These are phyloP conservation scores for Lepidocyrtoides sp. DNA, from an alignment of 2,888 invertebrate species.

Conservation along the genomic window DNA sequence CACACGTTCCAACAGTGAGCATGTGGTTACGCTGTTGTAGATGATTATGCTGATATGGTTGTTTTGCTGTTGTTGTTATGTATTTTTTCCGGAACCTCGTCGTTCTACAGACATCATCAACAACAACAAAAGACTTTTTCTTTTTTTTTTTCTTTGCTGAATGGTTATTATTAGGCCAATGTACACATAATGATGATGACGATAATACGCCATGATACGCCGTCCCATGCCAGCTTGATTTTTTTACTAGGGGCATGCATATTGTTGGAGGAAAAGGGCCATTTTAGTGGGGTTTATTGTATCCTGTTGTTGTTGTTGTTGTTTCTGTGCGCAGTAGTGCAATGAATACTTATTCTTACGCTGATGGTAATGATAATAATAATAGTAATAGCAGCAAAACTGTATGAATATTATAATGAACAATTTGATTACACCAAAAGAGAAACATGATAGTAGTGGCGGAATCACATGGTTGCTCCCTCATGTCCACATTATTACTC, in stretches of 20 bases:
- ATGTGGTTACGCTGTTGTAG: conserved; percentile 50
- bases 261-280: not conserved
- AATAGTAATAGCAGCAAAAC: too few species aligned
- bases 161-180: conserved; percentile 67
- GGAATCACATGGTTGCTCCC: conserved; percentile 36
- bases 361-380: conserved; percentile 41
- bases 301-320: not conserved
- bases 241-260: conserved; percentile 3
- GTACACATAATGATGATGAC: conserved; percentile 67
- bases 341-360: conserved; percentile 37
- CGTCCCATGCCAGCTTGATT: conserved; percentile 36
- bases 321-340: not conserved
- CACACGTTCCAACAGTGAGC: conserved; percentile 39
- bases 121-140: conserved; percentile 11
- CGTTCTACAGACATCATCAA: conserved; percentile 13
- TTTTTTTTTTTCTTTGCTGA: conserved; percentile 12
- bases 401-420: conserved; percentile 38
- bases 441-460: not conserved
- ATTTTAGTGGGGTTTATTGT: conserved; percentile 35
- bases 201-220: conserved; percentile 26
- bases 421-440: conserved; percentile 17
- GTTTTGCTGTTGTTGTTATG: conserved; percentile 9
- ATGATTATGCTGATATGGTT: not conserved
- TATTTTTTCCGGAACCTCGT: conserved; percentile 20
- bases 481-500: conserved; percentile 60